These are phyloP conservation scores for Scrobipalpa costella DNA, from an alignment of 2,888 invertebrate species.

Conservation along the genomic window DNA sequence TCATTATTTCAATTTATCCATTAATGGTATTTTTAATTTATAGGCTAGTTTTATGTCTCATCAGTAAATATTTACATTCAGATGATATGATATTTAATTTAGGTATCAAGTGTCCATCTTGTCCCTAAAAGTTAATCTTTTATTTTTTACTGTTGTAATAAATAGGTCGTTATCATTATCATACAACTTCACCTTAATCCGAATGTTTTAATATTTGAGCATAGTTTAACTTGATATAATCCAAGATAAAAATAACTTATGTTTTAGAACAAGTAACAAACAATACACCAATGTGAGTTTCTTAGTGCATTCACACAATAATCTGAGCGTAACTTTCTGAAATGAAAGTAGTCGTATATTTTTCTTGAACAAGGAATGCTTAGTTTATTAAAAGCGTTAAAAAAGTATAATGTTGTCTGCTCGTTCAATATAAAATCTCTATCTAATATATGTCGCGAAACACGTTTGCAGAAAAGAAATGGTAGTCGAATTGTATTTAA, in stretches of 20 bases:
- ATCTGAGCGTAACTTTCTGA: too few relatives aligned
- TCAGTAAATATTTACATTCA: not conserved
- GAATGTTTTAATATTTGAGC: constrained; percentile 6
- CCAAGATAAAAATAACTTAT: not conserved
- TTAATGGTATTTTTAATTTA: constrained; percentile 15
- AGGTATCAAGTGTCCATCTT: constrained; percentile 18
- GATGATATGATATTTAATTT: constrained; percentile 12
- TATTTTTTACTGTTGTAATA: constrained; percentile 10
- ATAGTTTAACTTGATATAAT: constrained; percentile 1
- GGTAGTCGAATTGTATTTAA: too few relatives aligned
- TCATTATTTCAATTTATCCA: constrained; percentile 18
- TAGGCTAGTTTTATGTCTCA: constrained; percentile 1
- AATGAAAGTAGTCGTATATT: too few relatives aligned
- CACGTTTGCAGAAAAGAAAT: too few relatives aligned
- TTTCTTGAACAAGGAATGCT: too few relatives aligned
- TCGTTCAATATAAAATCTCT: too few relatives aligned
- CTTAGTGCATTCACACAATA: too few relatives aligned
- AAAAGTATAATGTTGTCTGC: too few relatives aligned
- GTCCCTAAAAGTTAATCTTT: not conserved
- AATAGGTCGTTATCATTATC: not conserved
- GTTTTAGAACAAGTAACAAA: not conserved
- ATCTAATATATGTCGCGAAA: not conserved
- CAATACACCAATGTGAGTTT: not conserved
- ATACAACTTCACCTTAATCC: not conserved
- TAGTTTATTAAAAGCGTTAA: too few relatives aligned